phyloP scores from a whole-genome alignment of 2,113 vertebrate species.

The Coryphaenoides rupestris region DNA sequence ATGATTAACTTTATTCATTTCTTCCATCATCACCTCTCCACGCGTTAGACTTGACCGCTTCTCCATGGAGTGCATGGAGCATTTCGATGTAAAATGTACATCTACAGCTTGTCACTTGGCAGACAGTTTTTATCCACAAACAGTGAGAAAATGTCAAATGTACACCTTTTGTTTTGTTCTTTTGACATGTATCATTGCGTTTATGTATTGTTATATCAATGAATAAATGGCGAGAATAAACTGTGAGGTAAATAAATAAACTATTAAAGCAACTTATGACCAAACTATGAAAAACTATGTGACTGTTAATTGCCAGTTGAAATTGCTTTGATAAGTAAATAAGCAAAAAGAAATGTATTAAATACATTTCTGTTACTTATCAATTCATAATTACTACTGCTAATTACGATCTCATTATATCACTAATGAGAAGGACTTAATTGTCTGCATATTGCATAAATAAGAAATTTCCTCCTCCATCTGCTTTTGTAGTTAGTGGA shows the following conservation, averaged over 20 bases:
- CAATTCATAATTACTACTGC: slow-evolving; percentile 75
- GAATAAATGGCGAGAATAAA: background rate
- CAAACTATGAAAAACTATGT: slow-evolving; percentile 57
- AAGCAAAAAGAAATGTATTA: slow-evolving; percentile 74
- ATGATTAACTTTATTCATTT: too few species aligned
- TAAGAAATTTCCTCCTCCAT: slow-evolving; percentile 38
- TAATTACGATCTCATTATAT: slow-evolving; percentile 80
- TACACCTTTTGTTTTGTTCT: too few species aligned
- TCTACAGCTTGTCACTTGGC: too few species aligned
- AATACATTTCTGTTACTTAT: too few species aligned
- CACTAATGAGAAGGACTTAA: slow-evolving; percentile 75
- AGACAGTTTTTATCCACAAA: too few species aligned
- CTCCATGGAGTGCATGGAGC: too few species aligned
- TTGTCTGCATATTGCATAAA: slow-evolving; percentile 68
- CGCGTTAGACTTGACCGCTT: too few species aligned
- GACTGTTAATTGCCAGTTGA: slow-evolving; percentile 65
- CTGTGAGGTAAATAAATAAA: slow-evolving; percentile 14
- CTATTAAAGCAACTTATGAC: slow-evolving; percentile 56
- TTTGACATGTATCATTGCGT: background rate
- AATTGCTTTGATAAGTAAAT: slow-evolving; percentile 71
- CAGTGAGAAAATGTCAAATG: too few species aligned
- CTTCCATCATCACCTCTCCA: too few species aligned
- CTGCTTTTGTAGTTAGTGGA: slow-evolving; percentile 37
- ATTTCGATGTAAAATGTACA: too few species aligned
- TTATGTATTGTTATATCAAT: background rate